These are phyloP conservation scores for Perdita meconis DNA, from an alignment of 2,888 invertebrate species.

Conservation along the genomic window DNA sequence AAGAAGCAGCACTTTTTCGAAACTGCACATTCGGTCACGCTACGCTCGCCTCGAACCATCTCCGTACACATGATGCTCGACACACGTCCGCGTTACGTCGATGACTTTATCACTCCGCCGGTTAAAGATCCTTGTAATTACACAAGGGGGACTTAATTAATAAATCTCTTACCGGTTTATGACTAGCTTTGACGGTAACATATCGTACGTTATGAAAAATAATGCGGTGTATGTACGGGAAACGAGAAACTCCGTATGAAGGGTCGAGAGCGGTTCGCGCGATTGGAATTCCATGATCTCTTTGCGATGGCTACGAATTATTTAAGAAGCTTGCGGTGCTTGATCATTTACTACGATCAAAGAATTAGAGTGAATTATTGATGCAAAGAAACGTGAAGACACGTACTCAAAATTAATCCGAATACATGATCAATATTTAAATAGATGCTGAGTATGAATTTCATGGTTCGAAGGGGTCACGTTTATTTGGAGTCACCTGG, in stretches of 20 bases:
- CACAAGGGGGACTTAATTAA: constrained; percentile 57
- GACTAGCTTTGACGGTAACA: not conserved
- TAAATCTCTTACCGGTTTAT: constrained; percentile 30
- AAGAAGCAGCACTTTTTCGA: constrained; percentile 58
- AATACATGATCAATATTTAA: too few species aligned
- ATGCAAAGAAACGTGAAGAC: too few species aligned
- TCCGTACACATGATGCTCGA: constrained; percentile 52
- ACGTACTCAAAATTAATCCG: too few species aligned
- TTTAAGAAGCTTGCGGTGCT: constrained; percentile 32
- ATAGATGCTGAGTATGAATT: too few species aligned
- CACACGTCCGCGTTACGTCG: constrained; percentile 63
- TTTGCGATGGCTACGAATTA: constrained; percentile 42
- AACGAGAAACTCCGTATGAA: constrained; percentile 38
- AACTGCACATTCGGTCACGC: constrained; percentile 66
- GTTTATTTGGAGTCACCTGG: too few species aligned
- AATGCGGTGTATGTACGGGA: not conserved
- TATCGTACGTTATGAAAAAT: not conserved
- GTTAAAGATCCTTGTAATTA: constrained; percentile 57
- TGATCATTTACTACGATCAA: constrained; percentile 24
- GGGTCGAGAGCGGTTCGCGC: constrained; percentile 49
- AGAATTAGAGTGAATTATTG: too few species aligned
- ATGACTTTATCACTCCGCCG: constrained; percentile 58
- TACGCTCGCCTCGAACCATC: constrained; percentile 52
- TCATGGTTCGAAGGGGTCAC: too few species aligned
- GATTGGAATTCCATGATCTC: constrained; percentile 48